phyloP scores from a whole-genome alignment of 1,140 invertebrate genomes.

The Glossosoma conforme region DNA sequence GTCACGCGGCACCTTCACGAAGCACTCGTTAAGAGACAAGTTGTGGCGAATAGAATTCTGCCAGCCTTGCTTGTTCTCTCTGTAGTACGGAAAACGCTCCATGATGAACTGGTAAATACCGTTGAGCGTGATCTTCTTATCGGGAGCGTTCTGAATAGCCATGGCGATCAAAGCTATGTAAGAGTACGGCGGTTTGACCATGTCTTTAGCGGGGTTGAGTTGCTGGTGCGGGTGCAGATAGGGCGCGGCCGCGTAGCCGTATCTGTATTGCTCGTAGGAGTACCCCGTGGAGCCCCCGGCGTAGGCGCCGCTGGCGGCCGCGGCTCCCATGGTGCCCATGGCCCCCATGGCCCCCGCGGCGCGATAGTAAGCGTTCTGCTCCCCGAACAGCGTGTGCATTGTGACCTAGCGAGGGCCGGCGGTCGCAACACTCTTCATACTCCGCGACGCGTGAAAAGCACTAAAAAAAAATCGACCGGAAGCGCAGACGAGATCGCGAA shows the following conservation, averaged over 20 bases:
- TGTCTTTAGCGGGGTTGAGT: slow-evolving; percentile 68
- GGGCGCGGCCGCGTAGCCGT: slow-evolving; percentile 59
- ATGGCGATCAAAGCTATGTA: slow-evolving; percentile 98
- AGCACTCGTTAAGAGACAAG: slow-evolving; percentile 96
- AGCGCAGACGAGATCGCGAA: slow-evolving; percentile 14
- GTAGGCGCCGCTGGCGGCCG: slow-evolving; percentile 42
- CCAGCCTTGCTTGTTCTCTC: slow-evolving; percentile 95
- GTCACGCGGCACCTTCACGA: slow-evolving; percentile 88
- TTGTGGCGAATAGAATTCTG: slow-evolving; percentile 97
- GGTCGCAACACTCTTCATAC: slow-evolving; percentile 41
- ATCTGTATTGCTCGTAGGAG: slow-evolving; percentile 70
- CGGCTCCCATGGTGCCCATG: slow-evolving; percentile 40
- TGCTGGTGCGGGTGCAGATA: slow-evolving; percentile 66
- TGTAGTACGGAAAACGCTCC: slow-evolving; percentile 94
- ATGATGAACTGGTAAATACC: slow-evolving; percentile 99
- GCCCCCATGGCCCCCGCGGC: slow-evolving; percentile 43
- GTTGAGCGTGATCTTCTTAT: slow-evolving; percentile 93
- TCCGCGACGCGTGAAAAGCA: no score
- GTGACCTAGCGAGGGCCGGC: slow-evolving; percentile 36
- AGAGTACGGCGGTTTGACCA: slow-evolving; percentile 96
- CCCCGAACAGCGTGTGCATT: slow-evolving; percentile 85
- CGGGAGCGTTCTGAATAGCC: slow-evolving; percentile 91
- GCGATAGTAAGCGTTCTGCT: slow-evolving; percentile 70
- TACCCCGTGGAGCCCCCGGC: slow-evolving; percentile 47
- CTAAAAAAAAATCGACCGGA: slow-evolving; percentile 10